These are phyloP conservation scores for Pachydiplax longipennis DNA, from an alignment of 2,888 invertebrate species.

Conservation along the genomic window DNA sequence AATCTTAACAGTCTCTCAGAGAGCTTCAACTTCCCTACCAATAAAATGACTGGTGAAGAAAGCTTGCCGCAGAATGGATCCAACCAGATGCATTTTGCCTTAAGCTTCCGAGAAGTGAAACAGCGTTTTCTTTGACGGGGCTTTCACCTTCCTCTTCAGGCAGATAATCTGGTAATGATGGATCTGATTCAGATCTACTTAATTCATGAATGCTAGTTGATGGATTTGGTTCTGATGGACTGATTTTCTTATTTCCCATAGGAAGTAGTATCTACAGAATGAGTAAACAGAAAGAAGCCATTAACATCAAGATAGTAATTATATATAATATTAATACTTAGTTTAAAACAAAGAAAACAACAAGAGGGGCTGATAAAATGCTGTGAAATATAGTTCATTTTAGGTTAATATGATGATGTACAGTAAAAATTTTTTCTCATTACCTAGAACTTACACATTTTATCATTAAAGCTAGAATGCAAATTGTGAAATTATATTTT, in stretches of 20 bases:
- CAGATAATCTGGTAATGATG: constrained; percentile 24
- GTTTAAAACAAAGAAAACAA: background rate
- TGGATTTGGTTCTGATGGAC: background rate
- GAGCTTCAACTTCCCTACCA: background rate
- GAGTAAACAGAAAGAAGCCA: background rate
- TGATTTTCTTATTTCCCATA: background rate
- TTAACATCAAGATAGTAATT: no score
- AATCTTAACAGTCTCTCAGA: background rate
- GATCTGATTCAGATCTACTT: constrained; percentile 9
- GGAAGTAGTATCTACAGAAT: constrained; percentile 7
- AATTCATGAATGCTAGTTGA: background rate
- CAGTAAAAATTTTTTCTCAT: no score
- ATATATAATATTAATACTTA: background rate
- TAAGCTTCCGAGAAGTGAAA: constrained; percentile 16
- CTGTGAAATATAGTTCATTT: no score
- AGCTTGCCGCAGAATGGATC: constrained; percentile 31
- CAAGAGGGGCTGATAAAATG: background rate
- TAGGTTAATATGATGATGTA: no score
- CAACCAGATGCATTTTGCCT: constrained; percentile 31
- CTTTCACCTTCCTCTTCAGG: constrained; percentile 17
- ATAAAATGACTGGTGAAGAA: constrained; percentile 27
- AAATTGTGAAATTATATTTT: no score
- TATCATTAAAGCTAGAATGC: no score
- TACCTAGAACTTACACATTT: no score
- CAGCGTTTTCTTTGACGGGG: constrained; percentile 4